phyloP scores from a whole-genome alignment of 30 jellyfish, hydroid and myxozoan species.

The Rhopilema esculentum region DNA sequence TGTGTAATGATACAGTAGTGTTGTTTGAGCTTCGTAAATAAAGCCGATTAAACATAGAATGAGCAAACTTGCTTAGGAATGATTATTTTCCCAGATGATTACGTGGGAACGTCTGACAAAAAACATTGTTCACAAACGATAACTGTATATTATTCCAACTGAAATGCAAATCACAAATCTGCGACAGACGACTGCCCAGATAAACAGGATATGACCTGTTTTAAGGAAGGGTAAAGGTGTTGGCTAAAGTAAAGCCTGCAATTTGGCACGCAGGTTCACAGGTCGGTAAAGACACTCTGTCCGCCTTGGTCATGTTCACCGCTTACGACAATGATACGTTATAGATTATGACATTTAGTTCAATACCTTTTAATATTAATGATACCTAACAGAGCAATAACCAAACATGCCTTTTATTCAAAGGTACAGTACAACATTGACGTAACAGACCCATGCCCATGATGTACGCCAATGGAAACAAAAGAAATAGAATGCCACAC shows the following conservation, averaged over 20 bases:
- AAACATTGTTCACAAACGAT: neutral
- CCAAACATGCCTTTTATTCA: too few species aligned
- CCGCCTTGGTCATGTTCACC: too few species aligned
- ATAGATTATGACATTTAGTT: too few species aligned
- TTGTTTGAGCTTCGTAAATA: neutral
- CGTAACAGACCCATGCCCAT: too few species aligned
- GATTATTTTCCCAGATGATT: neutral
- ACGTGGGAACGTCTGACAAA: slow-evolving; percentile 9
- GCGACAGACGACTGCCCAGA: neutral
- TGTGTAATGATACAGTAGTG: neutral
- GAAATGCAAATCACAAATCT: neutral
- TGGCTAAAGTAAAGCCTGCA: neutral
- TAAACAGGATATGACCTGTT: neutral
- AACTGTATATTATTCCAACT: too few species aligned
- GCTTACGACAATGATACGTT: too few species aligned
- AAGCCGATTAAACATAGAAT: neutral
- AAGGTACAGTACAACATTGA: too few species aligned
- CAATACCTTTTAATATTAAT: too few species aligned
- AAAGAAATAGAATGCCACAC: too few species aligned
- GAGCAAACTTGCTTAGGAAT: neutral
- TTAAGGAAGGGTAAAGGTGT: neutral
- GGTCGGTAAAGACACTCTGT: too few species aligned
- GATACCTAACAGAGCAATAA: too few species aligned
- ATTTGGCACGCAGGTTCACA: neutral
- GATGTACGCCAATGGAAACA: too few species aligned